Conservation (phyloP, 2,888 invertebrate genomes). For the Rhyacophila evoluta region DNA sequence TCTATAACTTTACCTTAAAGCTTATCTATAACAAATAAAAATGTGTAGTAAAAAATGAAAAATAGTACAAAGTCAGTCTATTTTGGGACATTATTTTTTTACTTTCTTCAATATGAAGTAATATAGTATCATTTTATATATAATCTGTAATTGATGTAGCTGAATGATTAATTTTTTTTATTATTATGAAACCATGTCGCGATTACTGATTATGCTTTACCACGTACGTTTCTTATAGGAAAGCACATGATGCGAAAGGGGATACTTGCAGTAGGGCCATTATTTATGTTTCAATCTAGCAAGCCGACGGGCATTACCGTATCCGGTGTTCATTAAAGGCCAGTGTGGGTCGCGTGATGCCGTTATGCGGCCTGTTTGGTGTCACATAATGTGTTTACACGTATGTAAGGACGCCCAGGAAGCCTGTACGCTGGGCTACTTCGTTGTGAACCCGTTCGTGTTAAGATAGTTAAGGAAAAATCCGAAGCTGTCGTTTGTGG, state of each 20-base stretch:
- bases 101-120: too few species aligned
- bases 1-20: too few species aligned
- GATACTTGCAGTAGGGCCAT: constrained; percentile 23
- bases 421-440: constrained; percentile 19
- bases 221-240: background rate
- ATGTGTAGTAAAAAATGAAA: too few species aligned
- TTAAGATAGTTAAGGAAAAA: constrained; percentile 16
- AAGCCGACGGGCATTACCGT: constrained; percentile 28
- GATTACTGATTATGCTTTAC: too few species aligned
- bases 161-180: too few species aligned
- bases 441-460: constrained; percentile 25
- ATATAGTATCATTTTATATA: too few species aligned
- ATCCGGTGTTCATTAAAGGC: constrained; percentile 43
- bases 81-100: too few species aligned
- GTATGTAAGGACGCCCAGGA: constrained; percentile 23
- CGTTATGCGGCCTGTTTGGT: constrained; percentile 31
- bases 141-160: too few species aligned
- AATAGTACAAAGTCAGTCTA: too few species aligned
- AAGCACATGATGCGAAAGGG: background rate
- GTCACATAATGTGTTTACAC: constrained; percentile 30
- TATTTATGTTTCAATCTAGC: constrained; percentile 39
- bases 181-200: too few species aligned
- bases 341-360: constrained; percentile 26
- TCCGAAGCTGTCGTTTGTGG: constrained; percentile 5
- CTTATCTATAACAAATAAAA: too few species aligned